A percentile compares a stretch with the other conserved stretches of the same genome.
These are phyloP conservation scores for Labrus mixtus DNA, from an alignment of 2,113 vertebrate species.

Conservation along the genomic window DNA sequence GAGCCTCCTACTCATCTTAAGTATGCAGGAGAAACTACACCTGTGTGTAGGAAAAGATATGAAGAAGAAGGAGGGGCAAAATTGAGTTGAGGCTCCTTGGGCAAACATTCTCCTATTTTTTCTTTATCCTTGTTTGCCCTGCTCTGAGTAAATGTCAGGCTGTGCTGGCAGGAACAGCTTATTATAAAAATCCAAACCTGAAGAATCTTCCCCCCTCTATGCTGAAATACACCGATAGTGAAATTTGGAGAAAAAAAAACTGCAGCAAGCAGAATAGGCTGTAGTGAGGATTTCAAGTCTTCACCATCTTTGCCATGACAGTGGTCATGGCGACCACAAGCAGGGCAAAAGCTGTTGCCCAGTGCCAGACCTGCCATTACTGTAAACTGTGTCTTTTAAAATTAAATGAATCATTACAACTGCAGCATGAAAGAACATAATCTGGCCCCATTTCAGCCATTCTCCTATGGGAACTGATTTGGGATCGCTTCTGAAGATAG, in stretches of 20 bases:
- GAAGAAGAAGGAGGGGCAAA: slow-evolving; percentile 24
- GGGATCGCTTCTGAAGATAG: slow-evolving; percentile 75
- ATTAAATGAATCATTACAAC: slow-evolving; percentile 75
- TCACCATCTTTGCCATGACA: slow-evolving; percentile 7
- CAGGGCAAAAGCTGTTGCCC: slow-evolving; percentile 32
- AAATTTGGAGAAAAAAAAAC: slow-evolving; percentile 38
- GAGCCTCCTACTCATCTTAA: slow-evolving; percentile 33
- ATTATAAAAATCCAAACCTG: slow-evolving; percentile 66
- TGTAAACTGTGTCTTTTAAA: slow-evolving; percentile 54
- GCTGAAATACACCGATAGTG: slow-evolving; percentile 45
- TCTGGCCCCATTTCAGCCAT: slow-evolving; percentile 65
- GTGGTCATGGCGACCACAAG: slow-evolving; percentile 22
- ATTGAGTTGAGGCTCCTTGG: slow-evolving; percentile 44
- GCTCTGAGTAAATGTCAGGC: slow-evolving; percentile 66
- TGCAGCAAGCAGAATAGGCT: slow-evolving; percentile 6
- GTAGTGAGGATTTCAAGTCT: too few relatives aligned
- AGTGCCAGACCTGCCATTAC: slow-evolving; percentile 57
- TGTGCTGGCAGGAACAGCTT: slow-evolving; percentile 52
- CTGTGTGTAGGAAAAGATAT: slow-evolving; percentile 39
- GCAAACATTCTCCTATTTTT: slow-evolving; percentile 57
- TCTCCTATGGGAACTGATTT: slow-evolving; percentile 71
- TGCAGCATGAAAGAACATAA: slow-evolving; percentile 69
- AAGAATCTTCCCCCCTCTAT: slow-evolving; percentile 38
- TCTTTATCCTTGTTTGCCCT: slow-evolving; percentile 55
- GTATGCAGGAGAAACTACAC: slow-evolving; percentile 36